phyloP scores from a whole-genome alignment of 1,140 invertebrate species.

The Elymnias hypermnestra region DNA sequence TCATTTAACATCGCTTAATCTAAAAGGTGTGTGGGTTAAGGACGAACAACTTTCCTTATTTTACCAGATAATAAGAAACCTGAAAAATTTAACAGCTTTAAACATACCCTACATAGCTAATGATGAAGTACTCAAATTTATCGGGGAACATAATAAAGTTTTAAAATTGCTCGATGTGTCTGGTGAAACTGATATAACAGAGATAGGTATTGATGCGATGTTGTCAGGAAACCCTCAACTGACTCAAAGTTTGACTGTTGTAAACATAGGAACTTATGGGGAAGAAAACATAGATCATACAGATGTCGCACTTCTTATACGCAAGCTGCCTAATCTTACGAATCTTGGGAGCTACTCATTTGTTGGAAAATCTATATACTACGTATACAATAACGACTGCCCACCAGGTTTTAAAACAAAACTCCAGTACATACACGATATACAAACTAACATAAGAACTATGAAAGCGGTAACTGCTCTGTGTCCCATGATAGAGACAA shows the following conservation, averaged over 20 bases:
- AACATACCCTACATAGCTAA: constrained; percentile 82
- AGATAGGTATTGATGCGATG: constrained; percentile 77
- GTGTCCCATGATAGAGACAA: constrained; percentile 78
- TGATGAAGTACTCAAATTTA: constrained; percentile 79
- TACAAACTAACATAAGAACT: constrained; percentile 74
- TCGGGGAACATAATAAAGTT: constrained; percentile 75
- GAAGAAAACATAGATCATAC: constrained; percentile 80
- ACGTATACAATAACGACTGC: constrained; percentile 74
- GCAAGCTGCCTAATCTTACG: constrained; percentile 78
- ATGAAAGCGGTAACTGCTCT: constrained; percentile 76
- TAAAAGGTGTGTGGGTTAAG: constrained; percentile 83
- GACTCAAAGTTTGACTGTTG: constrained; percentile 75
- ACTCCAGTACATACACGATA: constrained; percentile 79
- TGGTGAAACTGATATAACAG: constrained; percentile 80
- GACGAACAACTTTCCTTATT: constrained; percentile 80
- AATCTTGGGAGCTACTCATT: constrained; percentile 80
- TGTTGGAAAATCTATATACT: constrained; percentile 77
- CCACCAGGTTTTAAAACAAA: constrained; percentile 75
- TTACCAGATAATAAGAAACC: constrained; percentile 76
- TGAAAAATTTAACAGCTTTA: constrained; percentile 76
- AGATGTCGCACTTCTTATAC: constrained; percentile 77
- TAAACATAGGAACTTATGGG: constrained; percentile 81
- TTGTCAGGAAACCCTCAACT: constrained; percentile 66
- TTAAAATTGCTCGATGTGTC: constrained; percentile 80
- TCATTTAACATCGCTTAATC: constrained; percentile 78